Evolutionary conservation across 2,888 invertebrate species (phyloP).

Genomic region (Amphipyra berbera): DNA sequence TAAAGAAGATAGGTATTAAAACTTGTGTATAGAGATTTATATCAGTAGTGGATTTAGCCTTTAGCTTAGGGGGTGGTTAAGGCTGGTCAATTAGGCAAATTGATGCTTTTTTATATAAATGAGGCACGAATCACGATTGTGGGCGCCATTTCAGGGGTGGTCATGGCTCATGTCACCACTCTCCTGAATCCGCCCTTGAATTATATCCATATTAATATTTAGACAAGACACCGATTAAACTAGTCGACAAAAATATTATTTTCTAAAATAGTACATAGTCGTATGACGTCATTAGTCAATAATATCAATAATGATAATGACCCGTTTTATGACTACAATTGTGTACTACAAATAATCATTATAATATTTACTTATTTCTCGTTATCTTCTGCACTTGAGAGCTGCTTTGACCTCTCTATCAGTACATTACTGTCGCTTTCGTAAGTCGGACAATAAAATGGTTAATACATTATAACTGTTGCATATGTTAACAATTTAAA

Average conservation of each 20-base stretch:
- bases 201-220: too few relatives aligned
- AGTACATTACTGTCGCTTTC: constrained; percentile 73
- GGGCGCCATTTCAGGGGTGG: too few relatives aligned
- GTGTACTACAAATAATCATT: constrained; percentile 62
- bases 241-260: constrained; percentile 16
- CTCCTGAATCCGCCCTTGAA: too few relatives aligned
- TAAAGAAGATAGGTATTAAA: too few relatives aligned
- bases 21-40: too few relatives aligned
- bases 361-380: constrained; percentile 70
- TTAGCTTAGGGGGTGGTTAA: too few relatives aligned
- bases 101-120: too few relatives aligned
- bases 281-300: constrained; percentile 38
- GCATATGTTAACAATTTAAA: constrained; percentile 53
- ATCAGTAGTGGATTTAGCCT: too few relatives aligned
- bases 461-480: constrained; percentile 56
- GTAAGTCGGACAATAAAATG: constrained; percentile 71
- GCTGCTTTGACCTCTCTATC: constrained; percentile 83
- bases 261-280: constrained; percentile 7
- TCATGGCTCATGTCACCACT: too few relatives aligned
- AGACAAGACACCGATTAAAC: too few relatives aligned
- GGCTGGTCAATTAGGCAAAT: too few relatives aligned
- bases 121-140: too few relatives aligned
- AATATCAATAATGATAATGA: constrained; percentile 41
- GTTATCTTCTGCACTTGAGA: constrained; percentile 63
- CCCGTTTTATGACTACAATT: constrained; percentile 47